Conservation (phyloP, 2,113 vertebrate genomes). For the Hemibagrus wyckioides region DNA sequence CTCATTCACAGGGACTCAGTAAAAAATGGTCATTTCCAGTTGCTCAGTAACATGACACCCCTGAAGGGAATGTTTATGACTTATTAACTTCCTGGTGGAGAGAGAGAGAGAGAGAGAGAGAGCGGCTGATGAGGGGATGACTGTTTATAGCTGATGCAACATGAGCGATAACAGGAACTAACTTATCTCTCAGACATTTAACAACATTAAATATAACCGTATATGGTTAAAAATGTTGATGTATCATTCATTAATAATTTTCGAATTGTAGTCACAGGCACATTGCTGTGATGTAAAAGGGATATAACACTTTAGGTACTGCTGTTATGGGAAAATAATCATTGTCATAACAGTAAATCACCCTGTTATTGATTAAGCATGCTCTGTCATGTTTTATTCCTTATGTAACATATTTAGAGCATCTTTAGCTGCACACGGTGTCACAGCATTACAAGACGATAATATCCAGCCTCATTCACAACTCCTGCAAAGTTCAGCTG, state of each 20-base stretch:
- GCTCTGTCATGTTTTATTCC: not conserved
- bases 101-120: not conserved
- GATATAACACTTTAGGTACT: not conserved
- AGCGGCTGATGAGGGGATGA: not conserved
- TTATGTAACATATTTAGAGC: not conserved
- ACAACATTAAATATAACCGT: not conserved
- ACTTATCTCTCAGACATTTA: not conserved
- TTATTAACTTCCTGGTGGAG: not conserved
- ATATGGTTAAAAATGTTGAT: not conserved
- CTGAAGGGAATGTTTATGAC: not conserved
- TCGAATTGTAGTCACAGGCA: not conserved
- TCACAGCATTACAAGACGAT: not conserved
- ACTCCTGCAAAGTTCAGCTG: not conserved
- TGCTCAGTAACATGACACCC: not conserved
- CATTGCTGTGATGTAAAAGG: not conserved
- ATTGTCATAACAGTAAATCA: not conserved
- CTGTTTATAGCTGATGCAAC: not conserved
- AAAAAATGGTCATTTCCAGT: not conserved
- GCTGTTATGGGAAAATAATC: not conserved
- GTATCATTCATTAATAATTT: not conserved
- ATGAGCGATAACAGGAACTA: not conserved
- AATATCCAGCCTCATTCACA: conserved; percentile 23
- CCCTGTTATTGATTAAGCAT: not conserved
- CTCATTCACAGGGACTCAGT: not conserved
- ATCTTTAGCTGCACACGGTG: not conserved